Evolutionary conservation across 2,113 vertebrate species (phyloP), one percentile per base, ranked within the genome.

Genomic region (Conger conger): DNA sequence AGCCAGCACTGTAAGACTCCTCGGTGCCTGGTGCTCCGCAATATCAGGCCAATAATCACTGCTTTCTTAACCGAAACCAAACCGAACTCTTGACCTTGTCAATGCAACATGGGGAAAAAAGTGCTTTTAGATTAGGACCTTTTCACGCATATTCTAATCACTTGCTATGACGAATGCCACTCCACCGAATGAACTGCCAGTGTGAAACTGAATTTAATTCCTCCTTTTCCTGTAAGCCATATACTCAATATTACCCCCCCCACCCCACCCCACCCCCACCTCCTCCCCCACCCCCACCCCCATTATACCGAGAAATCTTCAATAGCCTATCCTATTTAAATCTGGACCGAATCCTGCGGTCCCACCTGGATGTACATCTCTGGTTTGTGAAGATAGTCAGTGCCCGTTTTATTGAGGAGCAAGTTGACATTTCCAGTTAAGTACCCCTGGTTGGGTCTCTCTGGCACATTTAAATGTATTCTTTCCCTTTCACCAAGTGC

Each of bases 21-120:
- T 63, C 23, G 9, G 9, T 50, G 45, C 45, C 57, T 63, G 23
- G 17, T 20, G 42, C 30, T 83, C 40, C 82, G 91, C 91, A 89
- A 91, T 91, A 92, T 94, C 93, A 94, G 95, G 93, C 93, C 91
- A 93, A 88, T 63, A 91, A 94, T 95, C 93, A 94, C 92, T 94
- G 91, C 93, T 93, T 94, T 91, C 93, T 92, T 84, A 86, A 90
- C 91, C 84, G 85, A 90, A 86, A 88, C 88, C 87, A 85, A 83
- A 76, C 86, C 90, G 90, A 82, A 90, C 89, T 92, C 89, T 90
- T 89, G 91, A 90, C 89, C 86, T 83, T 87, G 86, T 87, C 93
- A 92, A 92, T 91, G 77, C n/a, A n/a, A n/a, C n/a, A n/a, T n/a
- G n/a, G n/a, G 94, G 92, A 92, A 30, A 84, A 68, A 78, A 86